Base-by-base conservation (phyloP, 2,797 vertebrate genomes). In the Syncerus caffer region DNA sequence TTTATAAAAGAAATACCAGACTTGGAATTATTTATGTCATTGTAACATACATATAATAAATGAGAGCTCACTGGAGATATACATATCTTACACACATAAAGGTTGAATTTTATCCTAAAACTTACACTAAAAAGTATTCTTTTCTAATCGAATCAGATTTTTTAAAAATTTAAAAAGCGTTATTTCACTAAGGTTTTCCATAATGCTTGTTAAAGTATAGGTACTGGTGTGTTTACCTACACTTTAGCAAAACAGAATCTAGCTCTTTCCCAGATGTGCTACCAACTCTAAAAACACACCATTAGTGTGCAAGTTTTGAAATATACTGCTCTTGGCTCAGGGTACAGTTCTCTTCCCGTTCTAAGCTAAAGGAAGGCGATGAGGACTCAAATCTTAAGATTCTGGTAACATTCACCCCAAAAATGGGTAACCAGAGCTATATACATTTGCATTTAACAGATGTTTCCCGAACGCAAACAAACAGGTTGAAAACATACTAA, bases 391-490 rank as follows among this genome's bases (percentile, higher is more conserved):
- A 96, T 92, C 97, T 97, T 97, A 92, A 96, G 6, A 93, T 98
- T 98, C 98, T 98, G 98, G 96, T 98, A 99, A 98, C 84, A 93
- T 98, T 99, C 98, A 98, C 98, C 98, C 98, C 98, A 98, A 98
- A 99, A 99, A 99, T 98, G 98, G 98, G 98, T 98, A 99, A 98
- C 95, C 97, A 99, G 97, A 27, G 90, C 92, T 98, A 97, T 98
- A 98, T 97, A 98, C 98, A 99, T 98, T 98, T 98, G 97, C 98
- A 98, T 98, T 98, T 98, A 99, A 99, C 99, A 99, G 99, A 99
- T 99, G 99, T 99, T 99, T 98, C 98, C 98, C 98, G 98, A 98
- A 98, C 92, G 97, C 98, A 99, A 99, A 98, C 97, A 98, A 98
- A 99, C 98, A 98, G 97, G 98, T 98, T 98, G 98, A 98, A 98